These are phyloP conservation scores for Eulemur macaco DNA, from an alignment of 2,113 vertebrate species.

Conservation along the genomic window DNA sequence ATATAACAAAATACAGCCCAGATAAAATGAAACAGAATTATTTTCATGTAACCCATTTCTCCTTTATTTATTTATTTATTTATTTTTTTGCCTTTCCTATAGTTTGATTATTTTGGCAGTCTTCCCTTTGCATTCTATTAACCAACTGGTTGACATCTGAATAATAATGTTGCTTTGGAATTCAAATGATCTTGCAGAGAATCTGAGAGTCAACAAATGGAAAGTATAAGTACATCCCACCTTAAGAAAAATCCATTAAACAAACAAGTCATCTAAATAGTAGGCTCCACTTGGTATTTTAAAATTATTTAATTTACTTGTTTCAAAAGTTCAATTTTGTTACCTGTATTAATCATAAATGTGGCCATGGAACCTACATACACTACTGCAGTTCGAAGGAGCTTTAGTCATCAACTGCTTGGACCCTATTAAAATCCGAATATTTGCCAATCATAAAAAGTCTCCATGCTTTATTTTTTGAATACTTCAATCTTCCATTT, in stretches of 20 bases:
- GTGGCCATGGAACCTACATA: not conserved
- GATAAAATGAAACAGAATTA: not conserved
- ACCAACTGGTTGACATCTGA: not conserved
- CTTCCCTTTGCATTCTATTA: not conserved
- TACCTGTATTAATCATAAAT: not conserved
- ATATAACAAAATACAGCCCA: not conserved
- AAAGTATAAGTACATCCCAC: not conserved
- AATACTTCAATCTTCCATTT: slow-evolving; percentile 13
- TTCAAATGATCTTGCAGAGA: slow-evolving; percentile 5
- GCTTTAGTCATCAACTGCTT: not conserved
- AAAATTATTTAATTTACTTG: not conserved
- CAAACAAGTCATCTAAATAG: not conserved
- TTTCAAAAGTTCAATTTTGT: not conserved
- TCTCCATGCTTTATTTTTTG: not conserved
- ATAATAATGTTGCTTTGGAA: not conserved
- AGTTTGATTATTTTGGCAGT: not conserved
- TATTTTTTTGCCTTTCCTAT: not conserved
- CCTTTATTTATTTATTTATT: not conserved
- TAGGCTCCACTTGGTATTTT: not conserved
- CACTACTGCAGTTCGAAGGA: not conserved
- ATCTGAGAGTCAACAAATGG: not conserved
- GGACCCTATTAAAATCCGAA: not conserved
- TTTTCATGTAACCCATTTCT: not conserved
- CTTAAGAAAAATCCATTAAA: slow-evolving; percentile 16
- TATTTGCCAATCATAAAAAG: not conserved